Conservation (phyloP, 2,113 vertebrate species). For the Coptodon rendalli region DNA sequence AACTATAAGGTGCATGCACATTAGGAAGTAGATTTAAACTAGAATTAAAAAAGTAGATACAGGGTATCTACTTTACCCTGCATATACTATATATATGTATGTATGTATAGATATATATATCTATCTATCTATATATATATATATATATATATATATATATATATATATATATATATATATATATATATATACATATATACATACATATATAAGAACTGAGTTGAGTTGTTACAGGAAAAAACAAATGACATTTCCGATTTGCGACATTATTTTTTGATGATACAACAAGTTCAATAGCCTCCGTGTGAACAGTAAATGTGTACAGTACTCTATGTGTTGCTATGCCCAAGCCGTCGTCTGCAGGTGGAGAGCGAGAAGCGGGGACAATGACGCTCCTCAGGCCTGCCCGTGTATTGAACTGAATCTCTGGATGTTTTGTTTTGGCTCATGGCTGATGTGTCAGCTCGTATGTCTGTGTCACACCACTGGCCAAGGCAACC, state of each 20-base stretch:
- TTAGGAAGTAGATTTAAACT: background rate
- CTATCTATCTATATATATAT: too few species aligned
- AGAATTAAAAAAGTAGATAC: background rate
- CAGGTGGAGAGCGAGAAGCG: background rate
- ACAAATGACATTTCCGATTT: background rate
- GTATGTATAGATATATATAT: too few species aligned
- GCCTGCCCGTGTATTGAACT: constrained; percentile 1
- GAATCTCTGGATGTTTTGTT: constrained; percentile 48
- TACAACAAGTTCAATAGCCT: background rate
- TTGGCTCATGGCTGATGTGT: constrained; percentile 47
- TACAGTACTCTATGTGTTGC: background rate
- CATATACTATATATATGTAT: rapidly evolving
- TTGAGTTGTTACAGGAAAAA: background rate
- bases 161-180: background rate
- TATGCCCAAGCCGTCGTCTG: background rate
- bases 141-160: too few species aligned
- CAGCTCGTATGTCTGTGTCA: constrained; percentile 66
- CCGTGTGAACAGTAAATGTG: rapidly evolving
- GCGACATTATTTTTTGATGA: background rate
- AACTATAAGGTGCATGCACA: background rate
- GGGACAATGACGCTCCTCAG: background rate
- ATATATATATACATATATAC: rapidly evolving
- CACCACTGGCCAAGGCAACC: constrained; percentile 73
- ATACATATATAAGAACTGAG: background rate
- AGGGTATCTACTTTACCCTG: background rate